Percentiles rank a stretch among this genome's conserved stretches.
Evolutionary conservation across 2,888 invertebrate species (phyloP).

Genomic region (Rhingia rostrata): DNA sequence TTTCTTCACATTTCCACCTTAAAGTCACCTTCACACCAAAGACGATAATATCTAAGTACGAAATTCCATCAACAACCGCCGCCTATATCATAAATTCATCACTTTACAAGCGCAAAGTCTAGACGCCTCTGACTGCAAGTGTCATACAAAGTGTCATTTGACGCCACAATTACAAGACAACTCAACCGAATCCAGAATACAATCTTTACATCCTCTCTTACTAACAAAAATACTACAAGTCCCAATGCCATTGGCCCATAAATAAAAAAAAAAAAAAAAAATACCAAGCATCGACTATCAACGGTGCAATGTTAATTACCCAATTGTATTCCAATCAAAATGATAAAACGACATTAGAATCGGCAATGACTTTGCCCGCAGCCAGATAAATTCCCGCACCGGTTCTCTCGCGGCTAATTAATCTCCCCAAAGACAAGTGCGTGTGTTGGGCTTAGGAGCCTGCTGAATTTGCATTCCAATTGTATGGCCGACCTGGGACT

Average conservation of each 20-base stretch:
- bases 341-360: conserved; percentile 74
- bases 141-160: conserved; percentile 66
- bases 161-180: conserved; percentile 72
- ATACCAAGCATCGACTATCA: conserved; percentile 70
- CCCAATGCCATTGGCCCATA: conserved; percentile 73
- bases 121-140: conserved; percentile 61
- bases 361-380: conserved; percentile 71
- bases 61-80: conserved; percentile 1
- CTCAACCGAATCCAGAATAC: conserved; percentile 52
- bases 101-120: conserved; percentile 46
- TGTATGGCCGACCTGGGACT: conserved; percentile 63
- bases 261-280: conserved; percentile 43
- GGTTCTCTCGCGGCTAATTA: conserved; percentile 59
- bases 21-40: not conserved
- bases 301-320: conserved; percentile 73
- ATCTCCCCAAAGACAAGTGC: conserved; percentile 69
- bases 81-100: conserved; percentile 62
- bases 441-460: conserved; percentile 48
- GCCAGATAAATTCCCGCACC: conserved; percentile 66
- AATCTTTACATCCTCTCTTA: not conserved
- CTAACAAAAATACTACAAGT: not conserved
- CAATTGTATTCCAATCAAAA: conserved; percentile 75
- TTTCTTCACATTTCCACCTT: too few relatives aligned
- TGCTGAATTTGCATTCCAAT: conserved; percentile 62
- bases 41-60: not conserved